Evolutionary conservation across 1,140 invertebrate species (phyloP), one percentile per base, ranked within the genome.

Genomic region (Leptinotarsa lineolata): DNA sequence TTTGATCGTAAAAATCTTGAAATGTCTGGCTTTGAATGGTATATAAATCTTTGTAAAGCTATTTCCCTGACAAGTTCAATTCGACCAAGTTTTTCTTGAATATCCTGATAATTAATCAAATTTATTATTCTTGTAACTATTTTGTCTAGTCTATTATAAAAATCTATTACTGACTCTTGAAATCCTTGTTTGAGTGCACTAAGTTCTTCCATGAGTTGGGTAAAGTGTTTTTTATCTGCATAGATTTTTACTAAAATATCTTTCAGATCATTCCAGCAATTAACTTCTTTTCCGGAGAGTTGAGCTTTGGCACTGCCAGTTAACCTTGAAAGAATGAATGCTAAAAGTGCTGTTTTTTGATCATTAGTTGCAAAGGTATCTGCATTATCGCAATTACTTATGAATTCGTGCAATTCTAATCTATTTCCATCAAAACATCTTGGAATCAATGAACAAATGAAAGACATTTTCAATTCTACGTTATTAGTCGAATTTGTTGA

Each of bases 151-250:
- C n/a, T 21, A 24, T 45, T 18, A 66, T 72, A 39, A 46, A 16
- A 44, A 16, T 72, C 21, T 67, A 58, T 54, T 72, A 22, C 22
- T 22, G 22, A 22, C 61, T 72, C 67, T 44, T 63, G 11, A n/a
- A 15, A 21, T 16, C 12, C 12, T 66, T 67, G 61, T 72, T 24
- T 64, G 16, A 8, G 30, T 30, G 30, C 24, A 30, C 5, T 72
- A n/a, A 72, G 24, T 54, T 72, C 63, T 72, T 72, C 63, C 71
- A 72, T 72, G 11, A 72, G 16, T 66, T 72, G 2, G 58, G 16
- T 44, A 58, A 58, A 12, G 8, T 65, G 24, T 72, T 61, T 64
- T 18, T 63, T 39, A 72, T 72, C 64, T 2, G 63, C 63, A 60
- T 67, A 72, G 11, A 72, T 18, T 39, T 58, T n/a, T 6, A 48